Percentiles rank a stretch among this genome's conserved stretches.
Conservation (phyloP, 2,888 invertebrate species). For the Mayetiola destructor region DNA sequence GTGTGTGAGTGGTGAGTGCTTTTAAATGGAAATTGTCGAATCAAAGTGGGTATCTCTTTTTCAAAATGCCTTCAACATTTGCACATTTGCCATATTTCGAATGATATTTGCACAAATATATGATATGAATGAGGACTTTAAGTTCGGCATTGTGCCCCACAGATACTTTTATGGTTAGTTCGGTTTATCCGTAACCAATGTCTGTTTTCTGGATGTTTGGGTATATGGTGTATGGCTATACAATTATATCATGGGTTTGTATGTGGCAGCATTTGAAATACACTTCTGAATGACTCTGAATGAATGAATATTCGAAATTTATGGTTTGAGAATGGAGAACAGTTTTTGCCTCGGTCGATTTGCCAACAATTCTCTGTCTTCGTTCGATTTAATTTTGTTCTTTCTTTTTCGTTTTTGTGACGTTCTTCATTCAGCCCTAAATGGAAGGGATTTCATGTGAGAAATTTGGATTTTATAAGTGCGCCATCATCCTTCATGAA, state of each 20-base stretch:
- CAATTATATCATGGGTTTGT: slow-evolving; percentile 4
- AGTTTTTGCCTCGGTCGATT: neutral
- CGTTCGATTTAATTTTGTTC: too few relatives aligned
- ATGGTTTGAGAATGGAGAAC: neutral
- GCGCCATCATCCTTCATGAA: too few relatives aligned
- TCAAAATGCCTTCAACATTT: slow-evolving; percentile 8
- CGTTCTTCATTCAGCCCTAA: too few relatives aligned
- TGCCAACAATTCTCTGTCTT: too few relatives aligned
- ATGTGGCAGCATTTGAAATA: too few relatives aligned
- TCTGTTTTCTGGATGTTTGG: neutral
- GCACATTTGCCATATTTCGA: slow-evolving; percentile 3
- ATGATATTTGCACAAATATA: slow-evolving; percentile 11
- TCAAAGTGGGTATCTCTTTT: too few relatives aligned
- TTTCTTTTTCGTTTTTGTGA: slow-evolving; percentile 7
- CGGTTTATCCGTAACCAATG: neutral
- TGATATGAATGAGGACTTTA: slow-evolving; percentile 9
- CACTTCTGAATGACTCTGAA: neutral
- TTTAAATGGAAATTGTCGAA: too few relatives aligned
- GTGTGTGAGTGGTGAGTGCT: too few relatives aligned
- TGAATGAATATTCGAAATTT: neutral
- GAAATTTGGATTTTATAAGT: too few relatives aligned
- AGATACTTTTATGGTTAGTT: neutral
- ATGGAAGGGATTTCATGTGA: too few relatives aligned
- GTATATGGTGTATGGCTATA: too few relatives aligned
- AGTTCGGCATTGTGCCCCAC: slow-evolving; percentile 1